Evolutionary conservation across 2,888 invertebrate genomes (phyloP).

Genomic region (Silvanus unidentatus): DNA sequence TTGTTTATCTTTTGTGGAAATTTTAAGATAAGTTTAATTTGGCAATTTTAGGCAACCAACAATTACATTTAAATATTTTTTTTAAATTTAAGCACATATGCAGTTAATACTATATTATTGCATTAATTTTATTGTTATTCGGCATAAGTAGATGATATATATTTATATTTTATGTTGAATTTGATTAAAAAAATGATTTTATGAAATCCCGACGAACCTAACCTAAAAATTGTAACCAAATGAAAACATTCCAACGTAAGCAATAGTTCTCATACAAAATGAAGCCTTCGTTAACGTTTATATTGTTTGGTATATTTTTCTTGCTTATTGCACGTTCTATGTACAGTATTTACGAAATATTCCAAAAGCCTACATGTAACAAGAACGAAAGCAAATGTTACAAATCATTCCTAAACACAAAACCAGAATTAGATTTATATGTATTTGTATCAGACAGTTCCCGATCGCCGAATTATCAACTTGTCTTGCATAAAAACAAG

Average conservation of each 20-base stretch:
- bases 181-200: too few species aligned
- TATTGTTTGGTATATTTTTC: constrained; percentile 60
- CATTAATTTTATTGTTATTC: too few species aligned
- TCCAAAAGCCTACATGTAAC: constrained; percentile 64
- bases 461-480: constrained; percentile 52
- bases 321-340: constrained; percentile 68
- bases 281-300: constrained; percentile 54
- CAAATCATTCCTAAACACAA: constrained; percentile 60
- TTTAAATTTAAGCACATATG: too few species aligned
- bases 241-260: not conserved
- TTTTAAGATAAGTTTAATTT: too few species aligned
- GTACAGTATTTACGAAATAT: constrained; percentile 68
- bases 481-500: constrained; percentile 55
- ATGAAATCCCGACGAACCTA: too few species aligned
- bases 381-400: constrained; percentile 60
- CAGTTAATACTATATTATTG: too few species aligned
- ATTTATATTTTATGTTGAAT: too few species aligned
- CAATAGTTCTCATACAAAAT: constrained; percentile 15
- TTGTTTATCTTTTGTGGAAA: too few species aligned
- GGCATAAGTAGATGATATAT: too few species aligned
- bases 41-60: too few species aligned
- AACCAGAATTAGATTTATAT: constrained; percentile 64
- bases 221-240: too few species aligned
- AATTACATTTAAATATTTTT: too few species aligned
- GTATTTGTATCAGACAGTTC: constrained; percentile 61